phyloP scores from a whole-genome alignment of 1,140 invertebrate genomes.

The Scaptomyza hsui region DNA sequence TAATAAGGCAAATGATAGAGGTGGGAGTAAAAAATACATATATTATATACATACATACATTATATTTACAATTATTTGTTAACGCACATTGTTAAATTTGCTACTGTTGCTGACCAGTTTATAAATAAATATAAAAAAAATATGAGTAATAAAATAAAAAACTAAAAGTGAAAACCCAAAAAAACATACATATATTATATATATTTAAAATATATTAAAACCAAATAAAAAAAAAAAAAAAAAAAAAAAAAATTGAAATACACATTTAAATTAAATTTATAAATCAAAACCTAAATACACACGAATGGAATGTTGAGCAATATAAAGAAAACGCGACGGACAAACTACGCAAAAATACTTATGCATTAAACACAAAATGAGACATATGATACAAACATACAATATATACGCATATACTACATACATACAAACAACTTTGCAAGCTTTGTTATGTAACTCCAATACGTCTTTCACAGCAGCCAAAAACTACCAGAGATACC shows the following conservation, averaged over 20 bases:
- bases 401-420: slow-evolving; percentile 58
- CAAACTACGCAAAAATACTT: slow-evolving; percentile 32
- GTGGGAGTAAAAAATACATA: slow-evolving; percentile 47
- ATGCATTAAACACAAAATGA: slow-evolving; percentile 26
- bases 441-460: background rate
- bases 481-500: slow-evolving; percentile 1
- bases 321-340: slow-evolving; percentile 29
- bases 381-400: slow-evolving; percentile 51
- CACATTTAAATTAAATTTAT: slow-evolving; percentile 77
- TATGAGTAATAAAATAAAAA: slow-evolving; percentile 45
- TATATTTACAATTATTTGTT: slow-evolving; percentile 84
- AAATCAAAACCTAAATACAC: slow-evolving; percentile 70
- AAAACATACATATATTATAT: slow-evolving; percentile 81
- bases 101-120: slow-evolving; percentile 84
- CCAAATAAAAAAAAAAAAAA: slow-evolving; percentile 36
- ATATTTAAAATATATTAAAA: slow-evolving; percentile 80
- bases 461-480: slow-evolving; percentile 1
- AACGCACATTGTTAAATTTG: slow-evolving; percentile 84
- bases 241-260: slow-evolving; percentile 31
- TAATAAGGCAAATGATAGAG: slow-evolving; percentile 20
- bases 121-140: slow-evolving; percentile 80
- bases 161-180: slow-evolving; percentile 71
- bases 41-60: slow-evolving; percentile 70
- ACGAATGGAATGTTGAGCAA: slow-evolving; percentile 47
- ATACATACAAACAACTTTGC: slow-evolving; percentile 20